Conservation (phyloP, 2,888 invertebrate species). For the Drosophila affinis region DNA sequence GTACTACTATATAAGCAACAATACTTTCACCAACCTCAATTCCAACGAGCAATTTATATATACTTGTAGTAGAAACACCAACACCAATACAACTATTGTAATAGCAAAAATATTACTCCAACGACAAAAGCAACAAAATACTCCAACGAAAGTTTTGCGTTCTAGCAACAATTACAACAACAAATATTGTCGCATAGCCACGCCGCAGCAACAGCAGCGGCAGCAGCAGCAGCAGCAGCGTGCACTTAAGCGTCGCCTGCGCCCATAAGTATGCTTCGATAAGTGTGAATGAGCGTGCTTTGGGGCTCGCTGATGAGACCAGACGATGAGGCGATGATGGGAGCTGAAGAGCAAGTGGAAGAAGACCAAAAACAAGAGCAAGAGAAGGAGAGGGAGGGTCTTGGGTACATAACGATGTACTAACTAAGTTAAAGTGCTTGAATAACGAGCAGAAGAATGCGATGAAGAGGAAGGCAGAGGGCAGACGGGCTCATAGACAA, state of each 20-base stretch:
- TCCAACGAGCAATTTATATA: neutral
- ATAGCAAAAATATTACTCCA: neutral
- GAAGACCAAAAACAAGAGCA: neutral
- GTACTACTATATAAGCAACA: neutral
- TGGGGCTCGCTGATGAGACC: conserved; percentile 5
- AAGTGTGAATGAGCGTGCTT: conserved; percentile 50
- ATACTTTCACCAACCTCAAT: neutral
- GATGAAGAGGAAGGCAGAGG: conserved; percentile 25
- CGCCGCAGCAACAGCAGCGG: conserved; percentile 10
- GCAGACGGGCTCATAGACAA: conserved; percentile 6
- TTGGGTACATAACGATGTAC: conserved; percentile 49
- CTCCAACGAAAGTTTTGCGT: neutral
- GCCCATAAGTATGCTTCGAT: conserved; percentile 68
- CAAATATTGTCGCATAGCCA: neutral
- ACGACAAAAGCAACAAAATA: neutral
- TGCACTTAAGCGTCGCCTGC: conserved; percentile 51
- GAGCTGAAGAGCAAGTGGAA: conserved; percentile 28
- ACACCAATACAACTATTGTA: neutral
- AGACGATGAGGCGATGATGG: neutral
- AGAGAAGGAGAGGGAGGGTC: neutral
- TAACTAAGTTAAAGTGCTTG: conserved; percentile 67
- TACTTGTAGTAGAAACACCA: too few species aligned
- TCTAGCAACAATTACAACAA: neutral
- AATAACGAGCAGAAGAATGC: conserved; percentile 19
- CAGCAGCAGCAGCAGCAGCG: conserved; percentile 37